These are phyloP conservation scores for Myoxocephalus aenaeus DNA, from an alignment of 2,797 vertebrate species.

Conservation along the genomic window DNA sequence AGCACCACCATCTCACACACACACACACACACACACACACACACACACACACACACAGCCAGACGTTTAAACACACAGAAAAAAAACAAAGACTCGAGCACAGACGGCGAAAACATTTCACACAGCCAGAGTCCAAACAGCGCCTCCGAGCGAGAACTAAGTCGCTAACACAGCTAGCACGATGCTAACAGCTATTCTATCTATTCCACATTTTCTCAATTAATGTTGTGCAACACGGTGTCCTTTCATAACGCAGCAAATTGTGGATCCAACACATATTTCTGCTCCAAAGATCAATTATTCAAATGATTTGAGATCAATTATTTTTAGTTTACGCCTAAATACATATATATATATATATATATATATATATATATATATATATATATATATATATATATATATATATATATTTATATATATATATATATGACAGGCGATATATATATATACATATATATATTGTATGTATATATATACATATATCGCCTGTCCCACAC, in stretches of 20 bases:
- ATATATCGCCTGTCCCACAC: too few species aligned
- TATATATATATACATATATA: too few species aligned
- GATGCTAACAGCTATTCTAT: not conserved
- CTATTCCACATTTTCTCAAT: not conserved
- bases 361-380: too few species aligned
- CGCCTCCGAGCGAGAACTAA: not conserved
- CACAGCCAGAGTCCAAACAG: conserved; percentile 28
- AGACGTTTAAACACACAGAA: conserved; percentile 43
- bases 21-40: conserved; percentile 16
- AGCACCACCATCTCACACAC: conserved; percentile 30
- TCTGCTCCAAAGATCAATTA: too few species aligned
- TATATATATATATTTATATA: too few species aligned
- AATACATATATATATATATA: too few species aligned
- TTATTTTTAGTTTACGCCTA: too few species aligned
- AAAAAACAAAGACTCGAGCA: conserved; percentile 24
- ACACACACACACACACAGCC: conserved; percentile 23
- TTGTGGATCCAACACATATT: not conserved
- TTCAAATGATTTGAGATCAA: too few species aligned
- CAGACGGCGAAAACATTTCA: conserved; percentile 34
- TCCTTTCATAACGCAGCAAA: not conserved
- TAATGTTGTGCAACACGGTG: too few species aligned
- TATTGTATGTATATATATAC: too few species aligned
- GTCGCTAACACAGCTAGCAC: not conserved
- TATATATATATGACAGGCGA: too few species aligned
- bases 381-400: too few species aligned